phyloP scores from a whole-genome alignment of 2,797 vertebrate species.

The Pseudomugil gertrudae region DNA sequence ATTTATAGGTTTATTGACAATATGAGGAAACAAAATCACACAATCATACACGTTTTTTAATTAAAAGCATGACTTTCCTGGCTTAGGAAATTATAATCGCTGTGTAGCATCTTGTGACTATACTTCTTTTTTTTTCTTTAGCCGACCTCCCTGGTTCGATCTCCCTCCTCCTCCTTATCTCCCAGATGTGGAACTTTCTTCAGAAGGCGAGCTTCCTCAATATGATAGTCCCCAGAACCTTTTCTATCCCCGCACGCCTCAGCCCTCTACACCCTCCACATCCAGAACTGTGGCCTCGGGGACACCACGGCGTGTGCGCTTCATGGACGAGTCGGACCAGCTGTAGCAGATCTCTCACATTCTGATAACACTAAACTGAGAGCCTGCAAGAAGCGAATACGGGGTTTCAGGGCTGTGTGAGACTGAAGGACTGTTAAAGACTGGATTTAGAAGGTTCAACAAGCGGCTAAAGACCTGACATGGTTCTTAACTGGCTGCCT shows the following conservation, averaged over 20 bases:
- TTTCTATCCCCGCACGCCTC: slow-evolving; percentile 7
- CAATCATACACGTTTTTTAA: not conserved
- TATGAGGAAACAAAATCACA: not conserved
- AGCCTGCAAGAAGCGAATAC: slow-evolving; percentile 38
- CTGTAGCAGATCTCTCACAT: slow-evolving; percentile 45
- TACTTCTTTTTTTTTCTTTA: slow-evolving; percentile 42
- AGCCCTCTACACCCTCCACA: slow-evolving; percentile 36
- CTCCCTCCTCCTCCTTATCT: slow-evolving; percentile 95
- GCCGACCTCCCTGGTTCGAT: slow-evolving; percentile 95
- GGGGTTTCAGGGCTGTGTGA: slow-evolving; percentile 30
- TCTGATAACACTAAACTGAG: slow-evolving; percentile 27
- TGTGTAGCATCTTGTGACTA: not conserved
- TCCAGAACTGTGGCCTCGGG: slow-evolving; percentile 59
- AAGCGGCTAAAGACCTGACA: slow-evolving; percentile 27
- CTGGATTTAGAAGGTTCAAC: slow-evolving; percentile 35
- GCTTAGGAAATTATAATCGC: not conserved
- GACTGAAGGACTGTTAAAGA: slow-evolving; percentile 30
- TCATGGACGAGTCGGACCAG: slow-evolving; percentile 65
- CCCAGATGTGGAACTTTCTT: slow-evolving; percentile 81
- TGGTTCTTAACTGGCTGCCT: slow-evolving; percentile 18
- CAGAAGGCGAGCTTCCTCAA: slow-evolving; percentile 87
- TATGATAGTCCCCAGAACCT: slow-evolving; percentile 79
- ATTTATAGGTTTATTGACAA: not conserved
- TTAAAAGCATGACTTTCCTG: not conserved
- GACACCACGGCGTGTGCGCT: slow-evolving; percentile 21